Base-by-base conservation (phyloP, 2,113 vertebrate genomes). In the Dolichallabes microphthalmus region DNA sequence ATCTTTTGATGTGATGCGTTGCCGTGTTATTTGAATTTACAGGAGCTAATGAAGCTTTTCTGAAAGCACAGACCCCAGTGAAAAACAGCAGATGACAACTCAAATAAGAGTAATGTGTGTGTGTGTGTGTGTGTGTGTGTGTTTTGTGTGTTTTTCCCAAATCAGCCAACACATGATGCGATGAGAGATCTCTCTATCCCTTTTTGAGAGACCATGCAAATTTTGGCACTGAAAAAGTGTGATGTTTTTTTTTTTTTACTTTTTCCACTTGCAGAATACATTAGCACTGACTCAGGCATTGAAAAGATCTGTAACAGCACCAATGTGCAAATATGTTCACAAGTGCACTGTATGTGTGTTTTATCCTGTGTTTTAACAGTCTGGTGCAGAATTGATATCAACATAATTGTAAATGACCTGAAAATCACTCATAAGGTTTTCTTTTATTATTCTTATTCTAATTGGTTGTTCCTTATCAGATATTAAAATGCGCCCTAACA, bases 221-320 rank as follows among this genome's bases (percentile, higher is more conserved):
- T 61, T 86, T 80, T 86, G 80, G 81, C 64, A 82, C 74, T 53
- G 30, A 80, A 52, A 80, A 80, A 52, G 82, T 86, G 68, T 75
- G 77, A 88, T 73, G 80, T 69, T 66, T 82, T 80, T 64, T 64
- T 25, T 11, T 32, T 45, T 45, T 14, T 27, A n/a, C 50, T 35
- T 32, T 80, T 69, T 74, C 66, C 53, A 86, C 84, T 88, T 86
- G 76, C 53, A 77, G 87, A 84, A 84, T 84, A 82, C 71, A 88
- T 88, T 88, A 82, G 69, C 82, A 66, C 82, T 25, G 22, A 69
- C 76, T 66, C 19, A 71, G 58, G 83, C 20, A 15, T 35, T 20
- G 30, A 53, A 86, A 80, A 39, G 61, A 30, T 63, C 66, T 30
- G 39, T 75, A 55, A 64, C 68, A 81, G 30, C 39, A 81, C 4